Conservation (phyloP, 2,888 invertebrate species). For the Drosophila pseudotakahashii region DNA sequence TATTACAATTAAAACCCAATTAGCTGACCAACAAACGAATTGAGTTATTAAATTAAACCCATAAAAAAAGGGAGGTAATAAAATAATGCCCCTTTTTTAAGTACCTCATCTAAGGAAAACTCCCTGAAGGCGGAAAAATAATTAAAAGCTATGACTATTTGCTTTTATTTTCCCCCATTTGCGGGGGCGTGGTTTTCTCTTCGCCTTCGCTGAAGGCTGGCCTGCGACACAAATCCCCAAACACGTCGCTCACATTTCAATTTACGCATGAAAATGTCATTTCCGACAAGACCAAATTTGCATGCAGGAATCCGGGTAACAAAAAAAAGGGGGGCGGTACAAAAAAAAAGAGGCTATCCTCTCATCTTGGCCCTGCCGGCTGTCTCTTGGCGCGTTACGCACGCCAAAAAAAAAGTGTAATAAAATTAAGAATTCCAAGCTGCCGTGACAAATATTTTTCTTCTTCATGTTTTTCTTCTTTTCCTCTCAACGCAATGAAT, state of each 20-base stretch:
- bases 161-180: constrained; percentile 50
- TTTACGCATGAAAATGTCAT: constrained; percentile 83
- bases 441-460: constrained; percentile 80
- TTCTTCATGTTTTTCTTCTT: constrained; percentile 58
- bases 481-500: constrained; percentile 52
- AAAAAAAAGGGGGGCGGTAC: constrained; percentile 6
- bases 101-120: constrained; percentile 13
- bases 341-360: constrained; percentile 32
- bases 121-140: constrained; percentile 52
- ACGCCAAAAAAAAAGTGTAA: constrained; percentile 74
- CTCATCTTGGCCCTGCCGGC: constrained; percentile 28
- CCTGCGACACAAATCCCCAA: constrained; percentile 65
- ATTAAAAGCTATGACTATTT: constrained; percentile 76
- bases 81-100: constrained; percentile 4
- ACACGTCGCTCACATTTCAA: constrained; percentile 82
- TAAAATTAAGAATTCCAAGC: constrained; percentile 83
- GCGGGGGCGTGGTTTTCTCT: constrained; percentile 2
- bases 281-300: constrained; percentile 74
- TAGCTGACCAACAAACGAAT: neutral
- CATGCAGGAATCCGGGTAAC: constrained; percentile 67
- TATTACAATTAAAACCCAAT: constrained; percentile 22
- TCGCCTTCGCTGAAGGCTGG: neutral
- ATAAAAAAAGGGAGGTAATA: neutral
- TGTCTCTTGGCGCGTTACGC: constrained; percentile 59
- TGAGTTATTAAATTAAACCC: neutral